Base-by-base conservation (phyloP, 2,888 invertebrate genomes). In the Andrena marginata region DNA sequence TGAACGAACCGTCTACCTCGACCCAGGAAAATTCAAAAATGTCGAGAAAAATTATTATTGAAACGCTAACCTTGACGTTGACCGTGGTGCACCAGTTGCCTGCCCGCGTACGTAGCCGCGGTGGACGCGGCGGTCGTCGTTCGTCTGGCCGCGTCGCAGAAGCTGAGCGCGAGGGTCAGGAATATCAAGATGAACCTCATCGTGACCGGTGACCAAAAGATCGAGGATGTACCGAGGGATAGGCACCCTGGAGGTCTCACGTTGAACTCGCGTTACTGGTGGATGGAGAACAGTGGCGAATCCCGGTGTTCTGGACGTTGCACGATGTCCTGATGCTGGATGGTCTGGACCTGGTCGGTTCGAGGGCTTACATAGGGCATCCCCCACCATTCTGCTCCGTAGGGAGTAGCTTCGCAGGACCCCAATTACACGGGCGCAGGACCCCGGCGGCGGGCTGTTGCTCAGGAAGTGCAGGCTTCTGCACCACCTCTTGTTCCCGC, bases 351-450 rank as follows among this genome's bases (percentile, higher is more conserved):
- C 94, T 90, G 87, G 91, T 85, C 88, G 87, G 92, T 90, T 90
- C 91, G 92, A 93, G 93, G 93, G 94, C 93, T 94, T 94, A 94
- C 93, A 94, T 94, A 94, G 94, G 94, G 93, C 93, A 85, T 72
- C 90, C 93, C 94, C 94, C 94, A 94, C 94, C 92, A 93, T 83
- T 69, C 80, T 70, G 60, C 79, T 80, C 84, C 79, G 89, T 89
- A 89, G 89, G 91, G 90, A 88, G 87, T 80, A 84, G 87, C 90
- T 85, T 91, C 89, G 85, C 91, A 92, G 92, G 93, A 93, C 91
- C 92, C 92, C 93, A 93, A 93, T 93, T 92, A 92, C 92, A 90
- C 90, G 89, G 88, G 88, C 89, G 87, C 90, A 91, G 90, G 89
- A 90, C 87, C 89, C 82, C 84, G 42, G 74, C 71, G 77, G 83